These are phyloP conservation scores for Cryptoprocta ferox DNA, from an alignment of 2,797 vertebrate species.

Conservation along the genomic window DNA sequence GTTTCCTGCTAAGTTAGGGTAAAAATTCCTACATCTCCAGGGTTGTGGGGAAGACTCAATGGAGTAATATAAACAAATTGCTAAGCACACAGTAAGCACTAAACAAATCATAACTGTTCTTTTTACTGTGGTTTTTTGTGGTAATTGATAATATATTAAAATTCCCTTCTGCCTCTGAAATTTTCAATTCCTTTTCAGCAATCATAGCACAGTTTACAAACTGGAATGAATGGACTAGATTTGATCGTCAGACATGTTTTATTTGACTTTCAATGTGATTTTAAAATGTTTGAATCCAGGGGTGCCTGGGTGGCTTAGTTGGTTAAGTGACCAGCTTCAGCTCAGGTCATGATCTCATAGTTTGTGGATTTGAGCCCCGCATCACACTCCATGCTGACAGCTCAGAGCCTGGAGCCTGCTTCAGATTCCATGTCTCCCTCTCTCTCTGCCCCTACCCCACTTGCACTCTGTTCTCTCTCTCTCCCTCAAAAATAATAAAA, in stretches of 20 bases:
- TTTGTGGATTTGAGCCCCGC: no score
- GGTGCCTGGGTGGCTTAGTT: no score
- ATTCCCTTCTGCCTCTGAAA: background rate
- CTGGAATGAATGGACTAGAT: background rate
- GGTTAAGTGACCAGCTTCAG: no score
- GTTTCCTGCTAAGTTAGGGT: background rate
- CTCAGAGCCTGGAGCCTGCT: no score
- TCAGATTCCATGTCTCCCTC: no score
- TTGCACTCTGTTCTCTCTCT: no score
- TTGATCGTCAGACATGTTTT: conserved; percentile 43
- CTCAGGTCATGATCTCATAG: no score
- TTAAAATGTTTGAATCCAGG: background rate
- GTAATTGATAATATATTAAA: background rate
- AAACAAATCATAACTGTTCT: background rate
- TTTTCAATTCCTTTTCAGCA: background rate
- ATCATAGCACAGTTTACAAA: background rate
- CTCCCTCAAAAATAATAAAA: no score
- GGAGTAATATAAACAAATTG: background rate
- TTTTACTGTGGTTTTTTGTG: background rate
- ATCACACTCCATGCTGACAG: no score
- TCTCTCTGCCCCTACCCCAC: no score
- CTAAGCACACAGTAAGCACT: background rate
- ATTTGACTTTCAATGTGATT: background rate
- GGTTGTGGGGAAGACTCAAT: background rate
- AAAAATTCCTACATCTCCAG: background rate